Evolutionary conservation across 2,113 vertebrate species (phyloP).

Genomic region (Pantherophis guttatus): DNA sequence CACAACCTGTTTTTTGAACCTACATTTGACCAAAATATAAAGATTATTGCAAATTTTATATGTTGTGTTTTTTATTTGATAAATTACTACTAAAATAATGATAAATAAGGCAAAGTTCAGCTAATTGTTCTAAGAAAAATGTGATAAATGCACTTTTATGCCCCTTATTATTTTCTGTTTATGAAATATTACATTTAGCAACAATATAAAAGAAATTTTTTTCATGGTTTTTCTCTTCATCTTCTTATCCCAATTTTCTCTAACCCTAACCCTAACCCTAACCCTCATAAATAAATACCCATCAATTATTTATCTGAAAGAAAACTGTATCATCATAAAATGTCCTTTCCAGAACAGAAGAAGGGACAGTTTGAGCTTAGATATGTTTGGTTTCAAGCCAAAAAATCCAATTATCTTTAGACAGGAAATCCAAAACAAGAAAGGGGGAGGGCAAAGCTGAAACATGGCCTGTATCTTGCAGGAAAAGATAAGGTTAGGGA

Average conservation of each 20-base stretch:
- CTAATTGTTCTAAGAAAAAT: not conserved
- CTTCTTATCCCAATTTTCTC: not conserved
- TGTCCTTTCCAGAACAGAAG: not conserved
- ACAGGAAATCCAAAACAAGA: no score
- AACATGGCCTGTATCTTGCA: no score
- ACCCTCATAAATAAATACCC: not conserved
- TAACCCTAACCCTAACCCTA: no score
- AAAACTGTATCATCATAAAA: not conserved
- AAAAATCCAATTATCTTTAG: no score
- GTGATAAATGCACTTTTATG: not conserved
- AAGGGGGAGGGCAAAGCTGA: no score
- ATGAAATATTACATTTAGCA: no score
- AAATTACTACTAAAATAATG: no score
- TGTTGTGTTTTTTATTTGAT: not conserved
- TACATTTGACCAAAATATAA: not conserved
- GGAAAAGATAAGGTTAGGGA: no score
- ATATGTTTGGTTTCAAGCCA: no score
- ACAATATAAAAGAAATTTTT: not conserved
- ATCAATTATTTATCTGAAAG: not conserved
- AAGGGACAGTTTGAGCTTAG: no score
- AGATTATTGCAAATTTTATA: not conserved
- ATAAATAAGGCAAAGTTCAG: not conserved
- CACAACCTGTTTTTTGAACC: not conserved
- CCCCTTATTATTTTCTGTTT: rapidly evolving
- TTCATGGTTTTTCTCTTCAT: not conserved